These are phyloP conservation scores for Micoletzkya japonica DNA, from an alignment of 2,888 invertebrate species.

Conservation along the genomic window DNA sequence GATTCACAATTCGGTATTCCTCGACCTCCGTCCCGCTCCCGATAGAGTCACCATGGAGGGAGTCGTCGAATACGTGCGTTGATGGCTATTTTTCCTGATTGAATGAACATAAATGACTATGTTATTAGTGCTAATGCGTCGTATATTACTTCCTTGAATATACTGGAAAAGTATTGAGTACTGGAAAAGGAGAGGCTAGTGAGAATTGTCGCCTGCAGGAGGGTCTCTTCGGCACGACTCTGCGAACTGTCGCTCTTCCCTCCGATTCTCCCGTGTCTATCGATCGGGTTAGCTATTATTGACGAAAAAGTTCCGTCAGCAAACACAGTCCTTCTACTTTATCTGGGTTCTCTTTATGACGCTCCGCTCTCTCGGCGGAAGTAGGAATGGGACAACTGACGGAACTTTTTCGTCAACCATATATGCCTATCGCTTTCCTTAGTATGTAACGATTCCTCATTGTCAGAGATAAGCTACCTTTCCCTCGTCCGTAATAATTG, in stretches of 20 bases:
- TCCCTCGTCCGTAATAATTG: background rate
- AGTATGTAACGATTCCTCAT: background rate
- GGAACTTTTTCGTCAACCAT: background rate
- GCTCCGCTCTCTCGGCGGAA: too few relatives aligned
- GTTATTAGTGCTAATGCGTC: too few relatives aligned
- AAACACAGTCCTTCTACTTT: too few relatives aligned
- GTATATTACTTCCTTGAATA: background rate
- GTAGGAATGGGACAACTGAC: too few relatives aligned
- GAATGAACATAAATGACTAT: background rate
- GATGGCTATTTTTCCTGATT: background rate
- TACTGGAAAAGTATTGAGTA: too few relatives aligned
- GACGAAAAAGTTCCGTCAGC: too few relatives aligned
- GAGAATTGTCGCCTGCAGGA: slow-evolving; percentile 26
- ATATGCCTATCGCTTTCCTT: background rate
- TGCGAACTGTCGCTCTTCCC: slow-evolving; percentile 37
- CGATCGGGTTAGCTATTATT: slow-evolving; percentile 1
- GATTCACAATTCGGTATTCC: slow-evolving; percentile 22
- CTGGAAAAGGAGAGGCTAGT: background rate
- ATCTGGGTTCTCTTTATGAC: too few relatives aligned
- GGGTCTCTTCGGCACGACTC: slow-evolving; percentile 36
- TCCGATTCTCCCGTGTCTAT: slow-evolving; percentile 30
- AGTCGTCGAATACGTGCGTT: background rate
- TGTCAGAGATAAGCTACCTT: background rate
- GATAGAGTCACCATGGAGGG: slow-evolving; percentile 3
- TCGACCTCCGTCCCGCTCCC: slow-evolving; percentile 21